Evolutionary conservation across 2,113 vertebrate genomes (phyloP), one percentile per base, ranked within the genome.

Genomic region (Calcarius ornatus): DNA sequence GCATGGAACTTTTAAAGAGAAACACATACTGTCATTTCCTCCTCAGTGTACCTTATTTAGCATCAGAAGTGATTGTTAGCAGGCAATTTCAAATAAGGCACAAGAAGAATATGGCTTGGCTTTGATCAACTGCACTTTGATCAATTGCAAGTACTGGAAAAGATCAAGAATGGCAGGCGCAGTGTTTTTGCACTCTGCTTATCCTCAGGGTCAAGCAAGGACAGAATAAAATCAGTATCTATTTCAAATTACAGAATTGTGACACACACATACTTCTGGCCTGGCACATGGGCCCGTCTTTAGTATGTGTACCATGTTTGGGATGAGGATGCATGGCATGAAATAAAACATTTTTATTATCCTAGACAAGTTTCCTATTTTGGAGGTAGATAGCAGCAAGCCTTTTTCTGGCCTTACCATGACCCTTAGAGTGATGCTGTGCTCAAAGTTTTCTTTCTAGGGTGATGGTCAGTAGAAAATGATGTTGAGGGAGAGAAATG

Each of bases 51-150:
- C 51, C 51, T 81, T 78, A 66, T 84, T 85, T 87, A 86, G 47
- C 31, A 56, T 83, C 51, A 83, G 72, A 84, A 73, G 16, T 70
- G 76, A 81, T 54, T 70, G 71, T 73, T 88, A 48, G 54, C 59
- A 83, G 63, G 10, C 53, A 27, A 20, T 89, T 91, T 95, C 50
- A 90, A 81, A n/a, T 69, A 65, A 85, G 27, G 42, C 63, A 87
- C 14, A 63, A 61, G 91, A 82, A 53, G 9, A 51, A 4, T 35
- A 43, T 30, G 24, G 16, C 59, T 82, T 87, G 38, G 38, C 85
- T 96, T 96, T 97, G 93, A 97, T 93, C 87, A 92, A 10, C 71
- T 59, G 45, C 8, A 5, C 77, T 95, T 95, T 92, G 82, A 94
- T 96, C 76, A 83, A 47, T 51, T 88, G 19, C 30, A 84, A 79